Conservation (phyloP, 1,140 invertebrate species). For the Mactra quadrangularis region DNA sequence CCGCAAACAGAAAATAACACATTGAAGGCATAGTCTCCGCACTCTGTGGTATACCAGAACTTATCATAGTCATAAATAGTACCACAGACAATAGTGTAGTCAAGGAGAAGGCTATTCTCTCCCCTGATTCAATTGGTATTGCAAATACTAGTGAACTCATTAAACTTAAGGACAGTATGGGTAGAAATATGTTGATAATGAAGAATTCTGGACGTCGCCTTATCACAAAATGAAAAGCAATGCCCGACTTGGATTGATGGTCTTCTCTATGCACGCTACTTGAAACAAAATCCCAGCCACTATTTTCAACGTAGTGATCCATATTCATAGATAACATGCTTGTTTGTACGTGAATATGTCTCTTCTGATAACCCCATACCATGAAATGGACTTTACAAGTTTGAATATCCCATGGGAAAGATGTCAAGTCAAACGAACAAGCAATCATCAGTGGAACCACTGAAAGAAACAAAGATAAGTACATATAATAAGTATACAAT, state of each 20-base stretch:
- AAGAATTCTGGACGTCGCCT: conserved; percentile 11
- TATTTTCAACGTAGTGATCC: not conserved
- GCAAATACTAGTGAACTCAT: conserved; percentile 13
- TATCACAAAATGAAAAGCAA: not conserved
- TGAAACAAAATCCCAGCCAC: not conserved
- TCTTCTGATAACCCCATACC: not conserved
- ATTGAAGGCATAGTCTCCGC: not conserved
- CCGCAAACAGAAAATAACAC: conserved; percentile 1
- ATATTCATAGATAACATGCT: not conserved
- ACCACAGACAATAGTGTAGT: conserved; percentile 10
- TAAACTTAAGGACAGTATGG: not conserved
- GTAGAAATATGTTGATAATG: conserved; percentile 12
- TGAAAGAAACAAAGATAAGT: not conserved
- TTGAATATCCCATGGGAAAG: conserved; percentile 39
- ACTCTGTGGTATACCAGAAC: conserved; percentile 1
- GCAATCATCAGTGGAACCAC: not conserved
- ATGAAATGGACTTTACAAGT: conserved; percentile 1
- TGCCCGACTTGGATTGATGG: not conserved
- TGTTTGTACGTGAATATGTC: not conserved
- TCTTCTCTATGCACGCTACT: not conserved
- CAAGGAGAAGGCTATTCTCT: conserved; percentile 14
- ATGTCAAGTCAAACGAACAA: conserved; percentile 18
- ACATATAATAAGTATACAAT: not conserved
- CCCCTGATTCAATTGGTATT: conserved; percentile 26
- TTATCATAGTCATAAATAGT: conserved; percentile 20